phyloP scores from a whole-genome alignment of 1,140 invertebrate species.

The Tribolium madens region DNA sequence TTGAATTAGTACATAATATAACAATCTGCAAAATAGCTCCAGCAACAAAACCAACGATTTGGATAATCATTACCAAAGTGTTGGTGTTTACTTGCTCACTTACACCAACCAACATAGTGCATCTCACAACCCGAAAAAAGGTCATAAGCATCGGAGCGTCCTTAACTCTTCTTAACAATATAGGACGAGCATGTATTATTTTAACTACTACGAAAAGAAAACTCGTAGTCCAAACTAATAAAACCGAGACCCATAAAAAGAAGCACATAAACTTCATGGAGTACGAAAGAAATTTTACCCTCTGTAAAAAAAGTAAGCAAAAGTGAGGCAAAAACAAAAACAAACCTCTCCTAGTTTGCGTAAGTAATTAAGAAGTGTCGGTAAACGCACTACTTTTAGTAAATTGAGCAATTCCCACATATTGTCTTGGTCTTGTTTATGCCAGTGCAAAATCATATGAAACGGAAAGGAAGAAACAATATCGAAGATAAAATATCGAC shows the following conservation, averaged over 20 bases:
- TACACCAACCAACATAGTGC: neutral
- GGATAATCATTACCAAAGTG: neutral
- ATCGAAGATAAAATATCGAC: neutral
- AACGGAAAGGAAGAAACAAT: neutral
- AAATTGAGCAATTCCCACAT: constrained; percentile 3
- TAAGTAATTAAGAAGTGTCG: neutral
- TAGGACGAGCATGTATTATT: neutral
- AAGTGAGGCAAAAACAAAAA: too few species aligned
- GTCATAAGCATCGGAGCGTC: neutral
- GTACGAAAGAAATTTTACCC: neutral
- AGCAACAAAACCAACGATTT: neutral
- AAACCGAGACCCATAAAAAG: neutral
- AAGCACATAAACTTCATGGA: neutral
- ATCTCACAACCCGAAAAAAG: neutral
- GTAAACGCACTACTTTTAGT: neutral
- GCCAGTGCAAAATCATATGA: neutral
- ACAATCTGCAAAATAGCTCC: neutral
- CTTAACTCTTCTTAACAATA: neutral
- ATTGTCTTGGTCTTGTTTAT: neutral
- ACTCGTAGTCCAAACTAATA: neutral
- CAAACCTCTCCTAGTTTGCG: neutral
- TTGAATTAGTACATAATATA: constrained; percentile 1
- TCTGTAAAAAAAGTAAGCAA: too few species aligned
- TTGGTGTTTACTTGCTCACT: neutral
- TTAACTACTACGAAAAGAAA: neutral